Evolutionary conservation across 2,888 invertebrate genomes (phyloP).

Genomic region (Polyommatus iphigenia): DNA sequence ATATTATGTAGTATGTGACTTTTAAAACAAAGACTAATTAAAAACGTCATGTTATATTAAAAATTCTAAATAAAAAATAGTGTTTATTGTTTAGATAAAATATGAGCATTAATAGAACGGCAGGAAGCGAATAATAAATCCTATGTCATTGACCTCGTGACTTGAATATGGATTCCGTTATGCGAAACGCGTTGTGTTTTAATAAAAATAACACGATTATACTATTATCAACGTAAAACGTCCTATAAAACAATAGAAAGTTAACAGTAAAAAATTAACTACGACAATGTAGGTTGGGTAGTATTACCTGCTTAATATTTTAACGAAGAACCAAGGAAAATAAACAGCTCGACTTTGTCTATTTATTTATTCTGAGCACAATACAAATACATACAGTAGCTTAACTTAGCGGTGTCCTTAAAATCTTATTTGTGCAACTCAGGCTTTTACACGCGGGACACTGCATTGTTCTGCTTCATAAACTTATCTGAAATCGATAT

Average conservation of each 20-base stretch:
- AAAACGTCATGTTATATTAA: neutral
- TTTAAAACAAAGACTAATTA: slow-evolving; percentile 29
- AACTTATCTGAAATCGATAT: no score
- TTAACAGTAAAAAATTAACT: slow-evolving; percentile 23
- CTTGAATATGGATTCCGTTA: slow-evolving; percentile 64
- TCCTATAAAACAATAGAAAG: slow-evolving; percentile 29
- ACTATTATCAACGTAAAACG: slow-evolving; percentile 40
- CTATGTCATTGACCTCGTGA: slow-evolving; percentile 69
- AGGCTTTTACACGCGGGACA: no score
- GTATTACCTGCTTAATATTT: neutral
- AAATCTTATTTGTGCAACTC: neutral
- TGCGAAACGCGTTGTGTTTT: slow-evolving; percentile 52
- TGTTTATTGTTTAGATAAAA: slow-evolving; percentile 42
- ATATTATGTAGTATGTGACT: neutral
- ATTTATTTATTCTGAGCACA: neutral
- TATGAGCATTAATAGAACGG: slow-evolving; percentile 61
- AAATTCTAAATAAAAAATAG: slow-evolving; percentile 28
- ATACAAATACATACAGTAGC: neutral
- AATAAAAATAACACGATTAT: slow-evolving; percentile 44
- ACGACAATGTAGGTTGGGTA: neutral
- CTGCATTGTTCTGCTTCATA: no score
- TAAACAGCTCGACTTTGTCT: neutral
- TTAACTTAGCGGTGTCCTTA: neutral
- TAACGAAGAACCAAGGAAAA: neutral
- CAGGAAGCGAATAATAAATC: slow-evolving; percentile 72